Evolutionary conservation across 2,888 invertebrate genomes (phyloP), one percentile per base, ranked within the genome.

Genomic region (Eustalomyia histrio): DNA sequence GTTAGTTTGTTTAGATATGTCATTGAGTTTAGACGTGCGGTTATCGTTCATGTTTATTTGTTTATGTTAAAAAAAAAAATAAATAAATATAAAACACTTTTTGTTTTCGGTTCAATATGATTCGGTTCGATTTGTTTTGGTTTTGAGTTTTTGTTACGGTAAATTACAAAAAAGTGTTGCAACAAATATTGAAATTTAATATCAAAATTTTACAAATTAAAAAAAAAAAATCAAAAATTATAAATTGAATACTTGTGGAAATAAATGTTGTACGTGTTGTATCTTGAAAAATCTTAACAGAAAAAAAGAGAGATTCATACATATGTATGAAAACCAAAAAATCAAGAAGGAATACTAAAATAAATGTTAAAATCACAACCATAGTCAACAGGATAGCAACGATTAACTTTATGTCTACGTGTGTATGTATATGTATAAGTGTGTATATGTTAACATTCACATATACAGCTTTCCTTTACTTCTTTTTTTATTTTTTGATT

Each of bases 1-100:
- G 64, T 81, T 52, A 81, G 81, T 81, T 81, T 81, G 81, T 81
- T 78, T 78, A 74, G 78, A 78, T 81, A 81, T 81, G 78, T 58
- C 81, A 81, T 24, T 67, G 74, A 74, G 71, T 16, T 67, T 52
- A 60, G 81, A 81, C 71, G 81, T 78, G 81, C 60, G 60, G 58
- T 47, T 58, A 57, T 35, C 9, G 43, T 43, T 43, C 12, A 16
- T 47, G 65, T 55, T 72, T 68, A 55, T 79, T 79, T 78, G 29
- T 78, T 78, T 73, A 79, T 68, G 61, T 78, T 78, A 52, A 18
- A 14, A 55, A 33, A 55, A 47, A 57, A 52, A 61, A 74, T 52
- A 67, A 55, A 73, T 53, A 60, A 58, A 9, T 1, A 55, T 8
- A 65, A 17, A 47, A 75, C 47, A 60, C 60, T 43, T 55, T 65